Evolutionary conservation across 1,140 invertebrate genomes (phyloP), one percentile per base, ranked within the genome.

Genomic region (Drosophila azteca): DNA sequence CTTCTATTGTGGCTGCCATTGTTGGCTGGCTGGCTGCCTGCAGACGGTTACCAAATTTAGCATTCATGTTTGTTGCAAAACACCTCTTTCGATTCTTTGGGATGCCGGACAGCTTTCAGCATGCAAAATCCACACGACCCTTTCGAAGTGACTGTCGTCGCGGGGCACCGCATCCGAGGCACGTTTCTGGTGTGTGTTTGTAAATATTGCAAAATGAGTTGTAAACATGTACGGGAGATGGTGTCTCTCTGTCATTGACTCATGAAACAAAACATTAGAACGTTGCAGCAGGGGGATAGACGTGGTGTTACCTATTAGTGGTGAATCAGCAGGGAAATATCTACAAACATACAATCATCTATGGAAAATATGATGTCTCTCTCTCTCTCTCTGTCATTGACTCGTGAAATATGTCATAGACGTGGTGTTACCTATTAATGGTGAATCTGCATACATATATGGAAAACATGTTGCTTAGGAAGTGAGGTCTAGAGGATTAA

Each of bases 121-220:
- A 73, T 65, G 71, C 68, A 74, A 72, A 74, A 44, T 65, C 62
- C 66, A 63, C 64, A 67, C 77, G 82, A 81, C 77, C 69, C 82
- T 81, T 87, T 78, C 62, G 66, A 87, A 82, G 82, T 87, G 82
- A 85, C 87, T 85, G 81, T 75, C 58, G 53, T 73, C 48, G 71
- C 46, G 54, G 15, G 51, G 53, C 63, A 49, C 20, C 43, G 52
- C 53, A 58, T 39, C 35, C 35, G 11, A 13, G 35, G 53, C 66
- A 69, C 66, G 66, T 69, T 69, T 35, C 35, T 51, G 17, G 53
- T 43, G 35, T 31, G 8, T 17, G 48, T 67, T 45, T 67, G 3
- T 39, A 17, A 6, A 39, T 39, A 82, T 85, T 85, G 78, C 82
- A 81, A 85, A 85, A 85, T 85, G 58, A 87, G 59, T 66, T 85